A percentile compares a stretch with the other conserved stretches of the same genome.
Evolutionary conservation across 2,113 vertebrate genomes (phyloP).

Genomic region (Todiramphus saurophagus): DNA sequence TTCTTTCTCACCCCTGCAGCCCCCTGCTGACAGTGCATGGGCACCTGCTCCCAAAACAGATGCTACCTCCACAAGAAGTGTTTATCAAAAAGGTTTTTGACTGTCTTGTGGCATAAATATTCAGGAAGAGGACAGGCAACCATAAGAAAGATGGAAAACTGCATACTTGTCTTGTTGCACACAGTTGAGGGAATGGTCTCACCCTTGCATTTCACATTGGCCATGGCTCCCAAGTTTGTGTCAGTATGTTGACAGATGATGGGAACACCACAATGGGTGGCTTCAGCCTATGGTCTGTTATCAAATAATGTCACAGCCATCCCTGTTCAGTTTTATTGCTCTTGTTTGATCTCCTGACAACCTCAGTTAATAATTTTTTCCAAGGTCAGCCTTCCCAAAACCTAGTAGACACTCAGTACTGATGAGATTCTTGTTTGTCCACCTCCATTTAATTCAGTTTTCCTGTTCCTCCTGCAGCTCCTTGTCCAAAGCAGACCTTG

Average conservation of each 20-base stretch:
- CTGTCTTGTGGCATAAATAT: background rate
- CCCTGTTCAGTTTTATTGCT: background rate
- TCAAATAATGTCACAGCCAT: background rate
- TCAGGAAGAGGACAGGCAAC: rapidly evolving
- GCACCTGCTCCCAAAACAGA: background rate
- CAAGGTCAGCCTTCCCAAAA: background rate
- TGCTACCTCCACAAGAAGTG: no score
- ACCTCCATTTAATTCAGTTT: background rate
- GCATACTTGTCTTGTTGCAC: rapidly evolving
- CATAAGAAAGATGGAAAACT: background rate
- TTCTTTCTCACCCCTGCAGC: background rate
- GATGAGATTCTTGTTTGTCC: background rate
- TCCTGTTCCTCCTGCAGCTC: background rate
- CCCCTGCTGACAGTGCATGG: background rate
- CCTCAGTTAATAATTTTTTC: background rate
- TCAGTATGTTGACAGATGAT: background rate
- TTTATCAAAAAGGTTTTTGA: background rate
- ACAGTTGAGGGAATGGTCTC: background rate
- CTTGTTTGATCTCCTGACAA: constrained; percentile 8
- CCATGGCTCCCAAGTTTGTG: background rate
- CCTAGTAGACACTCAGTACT: background rate
- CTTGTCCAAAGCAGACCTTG: background rate
- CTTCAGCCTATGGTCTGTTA: background rate
- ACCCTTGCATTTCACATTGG: rapidly evolving
- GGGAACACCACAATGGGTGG: background rate